phyloP scores from a whole-genome alignment of 2,113 vertebrate species.

The Jacana jacana region DNA sequence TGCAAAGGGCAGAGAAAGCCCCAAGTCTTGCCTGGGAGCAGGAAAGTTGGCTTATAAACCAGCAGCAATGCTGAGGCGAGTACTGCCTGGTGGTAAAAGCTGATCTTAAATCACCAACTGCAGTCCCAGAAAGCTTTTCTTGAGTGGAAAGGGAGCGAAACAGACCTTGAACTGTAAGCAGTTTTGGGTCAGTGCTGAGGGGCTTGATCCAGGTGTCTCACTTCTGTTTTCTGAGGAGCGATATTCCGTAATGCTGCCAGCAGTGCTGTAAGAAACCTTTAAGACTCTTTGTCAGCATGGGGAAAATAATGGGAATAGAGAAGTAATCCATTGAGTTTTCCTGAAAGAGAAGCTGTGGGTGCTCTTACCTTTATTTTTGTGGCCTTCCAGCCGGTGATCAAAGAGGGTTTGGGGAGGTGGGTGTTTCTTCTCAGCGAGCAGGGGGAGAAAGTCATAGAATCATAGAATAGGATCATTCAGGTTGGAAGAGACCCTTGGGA shows the following conservation, averaged over 20 bases:
- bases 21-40: neutral
- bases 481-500: no score
- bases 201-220: neutral
- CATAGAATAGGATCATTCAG: no score
- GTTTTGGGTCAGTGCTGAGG: neutral
- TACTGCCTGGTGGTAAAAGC: rapidly evolving
- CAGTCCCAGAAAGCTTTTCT: neutral
- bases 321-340: neutral
- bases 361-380: neutral
- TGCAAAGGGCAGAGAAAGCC: neutral
- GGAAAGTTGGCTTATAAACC: neutral
- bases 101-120: neutral
- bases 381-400: neutral
- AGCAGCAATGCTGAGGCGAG: neutral
- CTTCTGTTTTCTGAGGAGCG: neutral
- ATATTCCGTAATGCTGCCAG: rapidly evolving
- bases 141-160: neutral
- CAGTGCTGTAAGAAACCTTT: neutral
- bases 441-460: no score
- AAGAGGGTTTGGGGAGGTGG: rapidly evolving
- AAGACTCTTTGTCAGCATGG: neutral
- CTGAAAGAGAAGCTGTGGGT: neutral
- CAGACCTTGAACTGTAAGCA: neutral
- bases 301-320: neutral
- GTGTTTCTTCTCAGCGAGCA: neutral